Conservation (phyloP, 1,140 invertebrate genomes). For the Grapholita molesta region DNA sequence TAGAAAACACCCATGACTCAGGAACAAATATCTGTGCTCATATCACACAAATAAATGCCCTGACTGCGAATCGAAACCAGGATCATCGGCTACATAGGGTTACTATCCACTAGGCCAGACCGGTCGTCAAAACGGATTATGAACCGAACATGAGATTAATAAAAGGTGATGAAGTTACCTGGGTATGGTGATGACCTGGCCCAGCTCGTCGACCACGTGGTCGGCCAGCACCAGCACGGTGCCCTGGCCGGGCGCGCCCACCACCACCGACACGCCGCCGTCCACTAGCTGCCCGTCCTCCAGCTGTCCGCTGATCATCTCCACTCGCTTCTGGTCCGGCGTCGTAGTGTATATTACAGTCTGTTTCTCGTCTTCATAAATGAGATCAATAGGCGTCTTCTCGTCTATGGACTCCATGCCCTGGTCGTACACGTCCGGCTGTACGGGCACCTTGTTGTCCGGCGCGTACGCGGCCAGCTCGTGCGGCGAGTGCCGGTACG, state of each 20-base stretch:
- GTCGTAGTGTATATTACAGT: slow-evolving; percentile 89
- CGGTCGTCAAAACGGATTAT: too few relatives aligned
- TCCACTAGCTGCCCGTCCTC: slow-evolving; percentile 68
- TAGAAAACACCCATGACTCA: too few relatives aligned
- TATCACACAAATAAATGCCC: too few relatives aligned
- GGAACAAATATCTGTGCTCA: too few relatives aligned
- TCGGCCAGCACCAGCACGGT: slow-evolving; percentile 75
- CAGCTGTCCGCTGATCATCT: slow-evolving; percentile 75
- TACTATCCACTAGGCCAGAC: too few relatives aligned
- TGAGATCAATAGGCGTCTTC: slow-evolving; percentile 86
- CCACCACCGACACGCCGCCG: slow-evolving; percentile 71
- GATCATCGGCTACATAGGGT: too few relatives aligned
- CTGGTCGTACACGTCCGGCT: slow-evolving; percentile 78
- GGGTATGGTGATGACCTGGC: slow-evolving; percentile 75
- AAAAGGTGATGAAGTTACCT: slow-evolving; percentile 48
- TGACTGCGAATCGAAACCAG: too few relatives aligned
- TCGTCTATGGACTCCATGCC: slow-evolving; percentile 82
- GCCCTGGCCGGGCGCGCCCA: slow-evolving; percentile 64
- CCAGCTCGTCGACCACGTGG: slow-evolving; percentile 68
- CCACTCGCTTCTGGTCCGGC: slow-evolving; percentile 74
- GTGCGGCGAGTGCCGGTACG: slow-evolving; percentile 74
- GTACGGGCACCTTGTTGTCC: slow-evolving; percentile 72
- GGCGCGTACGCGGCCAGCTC: slow-evolving; percentile 79
- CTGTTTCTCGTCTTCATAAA: slow-evolving; percentile 89
- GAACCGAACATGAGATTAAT: not conserved